Percentiles rank a stretch among this genome's conserved stretches.
Conservation (phyloP, 2,113 vertebrate genomes). For the Ranitomeya imitator region DNA sequence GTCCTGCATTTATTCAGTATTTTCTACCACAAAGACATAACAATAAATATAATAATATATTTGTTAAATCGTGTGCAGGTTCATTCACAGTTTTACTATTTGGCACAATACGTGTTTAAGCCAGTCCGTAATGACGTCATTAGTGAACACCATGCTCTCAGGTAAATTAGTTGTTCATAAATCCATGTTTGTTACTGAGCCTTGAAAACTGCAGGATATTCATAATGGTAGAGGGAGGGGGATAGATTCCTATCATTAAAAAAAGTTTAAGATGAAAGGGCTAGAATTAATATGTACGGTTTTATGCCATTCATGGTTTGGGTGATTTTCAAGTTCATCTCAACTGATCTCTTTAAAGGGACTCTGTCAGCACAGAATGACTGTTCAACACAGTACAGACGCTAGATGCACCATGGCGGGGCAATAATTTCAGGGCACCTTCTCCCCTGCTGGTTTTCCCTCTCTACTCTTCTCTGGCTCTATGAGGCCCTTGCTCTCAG, state of each 20-base stretch:
- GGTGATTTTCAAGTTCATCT: no score
- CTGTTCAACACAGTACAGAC: no score
- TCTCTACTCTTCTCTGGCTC: no score
- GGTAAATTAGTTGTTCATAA: not conserved
- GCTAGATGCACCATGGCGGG: no score
- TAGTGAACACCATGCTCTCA: not conserved
- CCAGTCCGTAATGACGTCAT: not conserved
- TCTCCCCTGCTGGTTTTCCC: no score
- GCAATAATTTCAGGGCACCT: no score
- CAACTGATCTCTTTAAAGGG: no score
- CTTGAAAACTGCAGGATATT: not conserved
- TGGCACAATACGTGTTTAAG: not conserved
- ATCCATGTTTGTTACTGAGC: not conserved
- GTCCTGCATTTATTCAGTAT: slow-evolving; percentile 66
- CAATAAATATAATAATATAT: not conserved
- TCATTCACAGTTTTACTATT: not conserved
- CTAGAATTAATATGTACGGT: not conserved
- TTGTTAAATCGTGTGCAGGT: not conserved
- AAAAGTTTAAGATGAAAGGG: not conserved
- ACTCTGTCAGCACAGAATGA: no score
- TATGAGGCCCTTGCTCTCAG: no score
- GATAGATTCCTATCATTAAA: not conserved
- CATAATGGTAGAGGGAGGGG: not conserved
- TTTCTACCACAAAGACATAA: not conserved
- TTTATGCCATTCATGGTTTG: no score